Base-by-base conservation (phyloP, 2,888 invertebrate genomes). In the Loripinus fragilis region DNA sequence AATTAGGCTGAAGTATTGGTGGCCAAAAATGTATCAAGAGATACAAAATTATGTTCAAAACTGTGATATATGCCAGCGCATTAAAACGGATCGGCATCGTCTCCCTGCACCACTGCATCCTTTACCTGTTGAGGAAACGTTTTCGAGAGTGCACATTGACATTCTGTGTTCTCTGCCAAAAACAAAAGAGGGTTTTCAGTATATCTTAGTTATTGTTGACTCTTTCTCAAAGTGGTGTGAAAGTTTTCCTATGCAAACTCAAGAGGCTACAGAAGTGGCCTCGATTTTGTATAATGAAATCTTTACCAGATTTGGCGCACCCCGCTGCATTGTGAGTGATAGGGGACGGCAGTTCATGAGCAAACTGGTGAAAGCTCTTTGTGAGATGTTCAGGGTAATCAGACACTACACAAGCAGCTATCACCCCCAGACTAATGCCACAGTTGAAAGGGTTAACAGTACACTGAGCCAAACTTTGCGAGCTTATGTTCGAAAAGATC, bases 181-280 rank as follows among this genome's bases (percentile, higher is more conserved):
- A n/a, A 71, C 65, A 3, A 28, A 67, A 15, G 41, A 41, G 42
- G 55, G 20, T 20, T 30, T 17, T 10, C 70, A 75, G 33, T 42
- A 74, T 41, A 50, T 78, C 33, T 38, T 78, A 0, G 35, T 78
- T 10, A 68, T 81, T 28, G 81, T 74, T 33, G 81, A 78, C 28
- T 55, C 52, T 15, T 81, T 74, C 45, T 71, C 77, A n/a, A 30
- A 68, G 20, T 81, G 77, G 77, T 38, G 45, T 50, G 80, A 80
- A 41, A 65, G 65, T 5, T 82, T 82, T 79, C 74, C 82, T 8
- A 28, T 79, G 65, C 52, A 74, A 41, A 71, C 74, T 5, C 74
- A 79, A 65, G 68, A 65, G 8, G 79, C 82, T 33, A 71, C 55
- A 50, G 70, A 72, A 50, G 78, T 71, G 28, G 76, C 76, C 12